Base-by-base conservation (phyloP, 2,888 invertebrate species). In the Epsilonema sp. region DNA sequence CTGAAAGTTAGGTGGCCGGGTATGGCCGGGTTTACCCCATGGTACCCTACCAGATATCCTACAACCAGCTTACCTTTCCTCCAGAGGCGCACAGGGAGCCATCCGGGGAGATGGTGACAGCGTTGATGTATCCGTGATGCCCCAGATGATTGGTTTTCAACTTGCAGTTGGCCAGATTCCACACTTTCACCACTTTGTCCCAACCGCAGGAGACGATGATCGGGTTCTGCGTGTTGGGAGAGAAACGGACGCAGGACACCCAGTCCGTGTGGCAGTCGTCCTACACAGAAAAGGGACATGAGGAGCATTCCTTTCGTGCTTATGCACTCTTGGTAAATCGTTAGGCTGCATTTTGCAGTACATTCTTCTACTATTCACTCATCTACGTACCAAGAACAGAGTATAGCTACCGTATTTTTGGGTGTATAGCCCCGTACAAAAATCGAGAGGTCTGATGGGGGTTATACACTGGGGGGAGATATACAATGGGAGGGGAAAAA, bases 51-150 rank as follows among this genome's bases (percentile, higher is more conserved):
- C n/a, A n/a, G n/a, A n/a, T n/a, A n/a, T n/a, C n/a, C n/a, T n/a
- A n/a, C n/a, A n/a, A n/a, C n/a, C n/a, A 5, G 39, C 55, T 53
- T 65, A 76, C 77, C 71, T 92, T 92, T 65, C 92, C 97, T 68
- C 94, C 94, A 52, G 90, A 92, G n/a, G 94, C 94, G 66, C 97
- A 99, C 36, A 97, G 77, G 1, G 94, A 94, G 62, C 97, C 97
- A 71, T 97, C 97, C 58, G 97, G 97, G 42, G 92, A 92, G 43
- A 97, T 94, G 0, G 97, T 94, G 4, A 97, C 94, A 26, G 89
- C 87, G 74, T 97, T 97, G 67, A 99, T 72, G 72, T 90, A 94
- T 26, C 92, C 94, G 60, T 79, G 80, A 72, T 97, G 97, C 48
- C 94, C 94, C 64, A 79, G 78, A 67, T 97, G 94, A 73, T 94